A percentile compares a stretch with the other conserved stretches of the same genome.
These are phyloP conservation scores for Xerus rutilus DNA, from an alignment of 2,797 vertebrate genomes.

Conservation along the genomic window DNA sequence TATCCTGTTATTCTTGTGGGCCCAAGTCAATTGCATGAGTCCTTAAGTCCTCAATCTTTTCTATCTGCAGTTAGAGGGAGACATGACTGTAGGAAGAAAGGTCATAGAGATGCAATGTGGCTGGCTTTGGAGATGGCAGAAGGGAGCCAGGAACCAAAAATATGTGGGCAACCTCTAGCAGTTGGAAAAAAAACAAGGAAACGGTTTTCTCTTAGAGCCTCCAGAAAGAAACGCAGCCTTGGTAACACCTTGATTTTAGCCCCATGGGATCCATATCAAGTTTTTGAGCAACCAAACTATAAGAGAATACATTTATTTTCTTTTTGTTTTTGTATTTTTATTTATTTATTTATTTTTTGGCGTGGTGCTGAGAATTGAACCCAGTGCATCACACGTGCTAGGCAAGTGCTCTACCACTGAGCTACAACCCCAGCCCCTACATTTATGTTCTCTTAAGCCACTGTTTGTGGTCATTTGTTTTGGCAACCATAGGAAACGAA, in stretches of 20 bases:
- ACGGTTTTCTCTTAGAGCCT: background rate
- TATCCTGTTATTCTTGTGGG: background rate
- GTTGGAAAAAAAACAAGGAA: background rate
- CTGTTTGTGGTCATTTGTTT: background rate
- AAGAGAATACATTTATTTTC: background rate
- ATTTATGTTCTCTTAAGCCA: background rate
- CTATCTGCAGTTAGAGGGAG: background rate
- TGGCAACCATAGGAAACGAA: background rate
- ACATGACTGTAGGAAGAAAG: background rate
- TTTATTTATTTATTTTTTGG: no score
- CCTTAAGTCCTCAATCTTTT: background rate
- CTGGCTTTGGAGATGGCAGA: background rate
- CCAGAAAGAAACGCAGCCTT: background rate
- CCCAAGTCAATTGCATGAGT: background rate
- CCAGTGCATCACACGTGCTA: no score
- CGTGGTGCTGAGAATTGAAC: no score
- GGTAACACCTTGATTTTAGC: background rate
- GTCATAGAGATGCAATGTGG: background rate
- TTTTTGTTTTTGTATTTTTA: background rate
- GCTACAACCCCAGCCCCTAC: background rate
- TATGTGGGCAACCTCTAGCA: background rate
- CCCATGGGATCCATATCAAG: background rate
- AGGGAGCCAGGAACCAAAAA: background rate
- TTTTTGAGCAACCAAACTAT: background rate
- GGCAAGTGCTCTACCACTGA: no score